A percentile compares a stretch with the other conserved stretches of the same genome.
These are phyloP conservation scores for Chrysina gloriosa DNA, from an alignment of 2,888 invertebrate genomes.

Conservation along the genomic window DNA sequence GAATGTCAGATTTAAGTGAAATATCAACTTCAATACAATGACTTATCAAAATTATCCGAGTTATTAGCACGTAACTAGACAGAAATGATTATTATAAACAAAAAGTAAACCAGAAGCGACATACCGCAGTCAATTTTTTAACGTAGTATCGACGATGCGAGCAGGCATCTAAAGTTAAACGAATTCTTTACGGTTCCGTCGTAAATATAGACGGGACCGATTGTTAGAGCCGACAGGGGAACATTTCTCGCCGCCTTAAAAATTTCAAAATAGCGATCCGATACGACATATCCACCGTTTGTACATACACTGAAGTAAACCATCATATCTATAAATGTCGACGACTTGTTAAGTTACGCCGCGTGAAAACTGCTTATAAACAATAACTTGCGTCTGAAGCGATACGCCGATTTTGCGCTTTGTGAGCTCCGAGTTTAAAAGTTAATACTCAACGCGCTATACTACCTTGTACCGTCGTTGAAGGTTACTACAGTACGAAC, in stretches of 20 bases:
- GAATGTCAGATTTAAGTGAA: too few relatives aligned
- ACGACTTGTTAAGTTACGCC: constrained; percentile 53
- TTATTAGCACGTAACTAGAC: too few relatives aligned
- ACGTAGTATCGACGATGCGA: background rate
- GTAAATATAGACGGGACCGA: constrained; percentile 54
- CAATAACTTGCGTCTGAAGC: constrained; percentile 48
- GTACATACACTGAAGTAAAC: constrained; percentile 45
- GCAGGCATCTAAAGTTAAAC: constrained; percentile 1
- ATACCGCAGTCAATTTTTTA: background rate
- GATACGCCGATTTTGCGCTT: constrained; percentile 49
- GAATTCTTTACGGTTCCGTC: constrained; percentile 54
- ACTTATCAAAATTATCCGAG: too few relatives aligned
- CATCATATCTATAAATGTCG: constrained; percentile 54
- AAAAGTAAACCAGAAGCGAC: too few relatives aligned
- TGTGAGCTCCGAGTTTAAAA: constrained; percentile 9
- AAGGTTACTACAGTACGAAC: background rate
- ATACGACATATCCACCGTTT: constrained; percentile 42
- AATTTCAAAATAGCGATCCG: constrained; percentile 33
- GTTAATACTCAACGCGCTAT: too few relatives aligned
- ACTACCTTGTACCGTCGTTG: background rate
- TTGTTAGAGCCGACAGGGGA: constrained; percentile 51
- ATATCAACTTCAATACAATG: too few relatives aligned
- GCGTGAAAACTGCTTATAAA: constrained; percentile 52
- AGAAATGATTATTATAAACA: too few relatives aligned
- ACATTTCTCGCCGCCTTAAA: constrained; percentile 41